Percentiles rank a stretch among this genome's conserved stretches.
Evolutionary conservation across 2,888 invertebrate genomes (phyloP).

Genomic region (Drosophila tripunctata): DNA sequence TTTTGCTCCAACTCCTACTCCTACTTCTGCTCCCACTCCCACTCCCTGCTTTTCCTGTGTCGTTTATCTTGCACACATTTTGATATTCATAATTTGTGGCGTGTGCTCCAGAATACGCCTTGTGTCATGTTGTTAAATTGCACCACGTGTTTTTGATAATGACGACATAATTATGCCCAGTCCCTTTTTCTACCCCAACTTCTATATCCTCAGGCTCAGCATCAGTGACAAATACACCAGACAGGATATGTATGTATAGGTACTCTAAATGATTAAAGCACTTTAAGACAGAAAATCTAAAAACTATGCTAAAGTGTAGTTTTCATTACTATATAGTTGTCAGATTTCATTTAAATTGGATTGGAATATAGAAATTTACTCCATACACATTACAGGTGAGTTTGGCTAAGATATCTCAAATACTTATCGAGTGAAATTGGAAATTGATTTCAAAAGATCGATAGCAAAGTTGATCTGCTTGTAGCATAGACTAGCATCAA

Average conservation of each 20-base stretch:
- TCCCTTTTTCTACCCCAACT: not conserved
- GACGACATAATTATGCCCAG: slow-evolving; percentile 75
- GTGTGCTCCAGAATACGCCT: slow-evolving; percentile 57
- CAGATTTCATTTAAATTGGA: too few relatives aligned
- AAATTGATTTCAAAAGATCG: not conserved
- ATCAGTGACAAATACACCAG: not conserved
- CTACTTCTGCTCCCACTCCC: slow-evolving; percentile 1
- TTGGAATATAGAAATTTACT: too few relatives aligned
- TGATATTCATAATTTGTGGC: slow-evolving; percentile 77
- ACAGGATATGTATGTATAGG: slow-evolving; percentile 3
- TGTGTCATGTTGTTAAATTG: slow-evolving; percentile 74
- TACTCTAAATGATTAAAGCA: not conserved
- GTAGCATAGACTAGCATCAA: not conserved
- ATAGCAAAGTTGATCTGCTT: not conserved
- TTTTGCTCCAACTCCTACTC: not conserved
- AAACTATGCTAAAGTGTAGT: too few relatives aligned
- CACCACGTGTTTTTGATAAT: slow-evolving; percentile 84
- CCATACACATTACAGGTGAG: too few relatives aligned
- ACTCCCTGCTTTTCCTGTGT: slow-evolving; percentile 49
- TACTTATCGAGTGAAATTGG: too few relatives aligned
- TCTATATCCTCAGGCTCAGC: not conserved
- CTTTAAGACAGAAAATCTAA: too few relatives aligned
- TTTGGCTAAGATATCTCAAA: too few relatives aligned
- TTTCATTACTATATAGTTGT: too few relatives aligned
- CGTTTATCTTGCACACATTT: slow-evolving; percentile 67